Percentiles rank a stretch among this genome's conserved stretches.
Conservation (phyloP, 2,797 vertebrate species). For the Emydoidea blandingii region DNA sequence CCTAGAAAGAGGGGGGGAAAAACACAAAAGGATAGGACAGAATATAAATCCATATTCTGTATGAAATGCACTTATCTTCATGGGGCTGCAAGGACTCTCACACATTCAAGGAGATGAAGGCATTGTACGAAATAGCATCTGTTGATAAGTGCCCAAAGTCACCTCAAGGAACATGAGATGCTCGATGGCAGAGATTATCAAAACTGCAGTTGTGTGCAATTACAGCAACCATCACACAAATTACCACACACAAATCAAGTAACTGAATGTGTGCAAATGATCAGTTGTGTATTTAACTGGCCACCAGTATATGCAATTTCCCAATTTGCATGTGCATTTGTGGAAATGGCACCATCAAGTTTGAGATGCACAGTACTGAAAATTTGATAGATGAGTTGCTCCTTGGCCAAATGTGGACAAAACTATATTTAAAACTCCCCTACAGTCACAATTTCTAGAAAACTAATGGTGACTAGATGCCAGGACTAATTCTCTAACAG, state of each 20-base stretch:
- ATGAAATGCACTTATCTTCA: fast-evolving
- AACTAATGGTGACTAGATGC: not conserved
- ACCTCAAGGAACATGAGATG: not conserved
- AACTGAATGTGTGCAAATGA: not conserved
- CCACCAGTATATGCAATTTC: fast-evolving
- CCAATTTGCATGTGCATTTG: fast-evolving
- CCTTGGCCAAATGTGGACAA: not conserved
- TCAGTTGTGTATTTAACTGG: not conserved
- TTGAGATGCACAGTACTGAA: not conserved
- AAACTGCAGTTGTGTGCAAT: fast-evolving
- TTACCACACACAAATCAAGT: not conserved
- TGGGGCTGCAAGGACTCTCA: fast-evolving
- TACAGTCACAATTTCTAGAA: fast-evolving
- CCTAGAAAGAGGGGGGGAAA: slow-evolving; percentile 80
- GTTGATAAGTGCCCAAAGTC: not conserved
- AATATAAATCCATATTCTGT: fast-evolving
- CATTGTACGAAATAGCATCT: not conserved
- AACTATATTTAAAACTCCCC: not conserved
- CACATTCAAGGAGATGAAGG: not conserved
- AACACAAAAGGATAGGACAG: not conserved
- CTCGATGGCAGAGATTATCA: fast-evolving
- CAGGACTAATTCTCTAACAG: not conserved
- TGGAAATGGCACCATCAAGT: not conserved
- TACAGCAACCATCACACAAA: not conserved
- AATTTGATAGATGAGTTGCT: not conserved